A percentile compares a stretch with the other conserved stretches of the same genome.
phyloP scores from a whole-genome alignment of 2,888 invertebrate species.

The Ormyrus labotus region DNA sequence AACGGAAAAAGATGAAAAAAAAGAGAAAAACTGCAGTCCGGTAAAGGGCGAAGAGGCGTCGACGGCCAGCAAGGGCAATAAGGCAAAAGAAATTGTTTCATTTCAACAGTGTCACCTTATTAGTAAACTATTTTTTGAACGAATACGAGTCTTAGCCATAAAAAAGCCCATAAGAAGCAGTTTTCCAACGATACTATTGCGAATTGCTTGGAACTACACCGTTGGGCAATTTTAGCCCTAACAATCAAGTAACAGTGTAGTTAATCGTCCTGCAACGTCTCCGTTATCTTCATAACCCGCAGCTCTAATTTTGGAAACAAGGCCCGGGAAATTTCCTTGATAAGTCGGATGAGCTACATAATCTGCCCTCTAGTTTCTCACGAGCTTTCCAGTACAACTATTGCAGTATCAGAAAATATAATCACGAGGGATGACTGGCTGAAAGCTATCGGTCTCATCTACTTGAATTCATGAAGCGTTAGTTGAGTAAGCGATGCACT shows the following conservation, averaged over 20 bases:
- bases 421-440: slow-evolving; percentile 52
- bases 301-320: slow-evolving; percentile 60
- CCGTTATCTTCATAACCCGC: slow-evolving; percentile 60
- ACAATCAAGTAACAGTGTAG: slow-evolving; percentile 55
- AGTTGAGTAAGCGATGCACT: no score
- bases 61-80: not conserved
- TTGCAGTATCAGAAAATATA: not conserved
- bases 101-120: no score
- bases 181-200: not conserved
- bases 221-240: slow-evolving; percentile 53
- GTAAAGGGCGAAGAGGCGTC: not conserved
- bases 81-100: no score
- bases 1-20: not conserved
- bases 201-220: slow-evolving; percentile 50
- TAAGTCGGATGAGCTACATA: slow-evolving; percentile 64
- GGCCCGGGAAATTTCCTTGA: slow-evolving; percentile 58
- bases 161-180: no score
- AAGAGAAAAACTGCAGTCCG: not conserved
- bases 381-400: slow-evolving; percentile 44
- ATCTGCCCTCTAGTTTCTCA: slow-evolving; percentile 60
- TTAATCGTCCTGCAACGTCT: slow-evolving; percentile 58
- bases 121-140: no score
- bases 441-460: slow-evolving; percentile 54
- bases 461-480: slow-evolving; percentile 55
- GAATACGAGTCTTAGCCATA: no score